Percentiles rank a stretch among this genome's conserved stretches.
Conservation (phyloP, 37 sponge, comb jelly and placozoan species). For the Aplysina aerophoba region DNA sequence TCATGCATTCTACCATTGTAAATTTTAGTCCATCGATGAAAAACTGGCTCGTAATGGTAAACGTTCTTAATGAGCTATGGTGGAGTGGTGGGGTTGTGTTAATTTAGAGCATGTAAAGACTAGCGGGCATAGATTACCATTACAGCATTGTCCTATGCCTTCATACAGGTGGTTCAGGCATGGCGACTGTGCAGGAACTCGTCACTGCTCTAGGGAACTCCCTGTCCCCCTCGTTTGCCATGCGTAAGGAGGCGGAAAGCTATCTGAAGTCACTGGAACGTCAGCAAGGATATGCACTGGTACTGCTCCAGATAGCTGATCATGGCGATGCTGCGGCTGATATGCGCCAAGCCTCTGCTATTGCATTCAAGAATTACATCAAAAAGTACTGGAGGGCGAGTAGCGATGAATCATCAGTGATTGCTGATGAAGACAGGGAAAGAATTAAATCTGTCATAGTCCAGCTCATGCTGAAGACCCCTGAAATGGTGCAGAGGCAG, state of each 20-base stretch:
- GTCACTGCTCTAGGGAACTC: slow-evolving; percentile 38
- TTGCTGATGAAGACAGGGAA: slow-evolving; percentile 55
- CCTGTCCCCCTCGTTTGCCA: slow-evolving; percentile 56
- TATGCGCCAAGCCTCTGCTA: slow-evolving; percentile 79
- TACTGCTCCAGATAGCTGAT: slow-evolving; percentile 88
- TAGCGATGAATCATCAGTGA: slow-evolving; percentile 63
- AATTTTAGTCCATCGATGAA: too few relatives aligned
- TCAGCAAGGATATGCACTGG: slow-evolving; percentile 67
- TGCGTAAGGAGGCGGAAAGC: slow-evolving; percentile 88
- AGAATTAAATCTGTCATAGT: slow-evolving; percentile 88
- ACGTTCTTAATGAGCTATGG: too few relatives aligned
- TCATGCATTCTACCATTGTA: too few relatives aligned
- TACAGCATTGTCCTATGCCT: too few relatives aligned
- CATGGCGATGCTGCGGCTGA: slow-evolving; percentile 35
- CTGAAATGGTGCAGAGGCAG: slow-evolving; percentile 93
- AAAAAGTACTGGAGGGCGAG: slow-evolving; percentile 87
- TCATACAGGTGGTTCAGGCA: background rate
- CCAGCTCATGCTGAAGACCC: slow-evolving; percentile 91
- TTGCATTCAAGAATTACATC: slow-evolving; percentile 96
- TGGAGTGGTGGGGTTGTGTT: too few relatives aligned
- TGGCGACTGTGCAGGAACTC: slow-evolving; percentile 12
- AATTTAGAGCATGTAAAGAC: too few relatives aligned
- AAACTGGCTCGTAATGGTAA: too few relatives aligned
- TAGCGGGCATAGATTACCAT: too few relatives aligned
- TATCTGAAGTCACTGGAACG: slow-evolving; percentile 84